These are phyloP conservation scores for Podarcis raffonei DNA, from an alignment of 2,113 vertebrate species.

Conservation along the genomic window DNA sequence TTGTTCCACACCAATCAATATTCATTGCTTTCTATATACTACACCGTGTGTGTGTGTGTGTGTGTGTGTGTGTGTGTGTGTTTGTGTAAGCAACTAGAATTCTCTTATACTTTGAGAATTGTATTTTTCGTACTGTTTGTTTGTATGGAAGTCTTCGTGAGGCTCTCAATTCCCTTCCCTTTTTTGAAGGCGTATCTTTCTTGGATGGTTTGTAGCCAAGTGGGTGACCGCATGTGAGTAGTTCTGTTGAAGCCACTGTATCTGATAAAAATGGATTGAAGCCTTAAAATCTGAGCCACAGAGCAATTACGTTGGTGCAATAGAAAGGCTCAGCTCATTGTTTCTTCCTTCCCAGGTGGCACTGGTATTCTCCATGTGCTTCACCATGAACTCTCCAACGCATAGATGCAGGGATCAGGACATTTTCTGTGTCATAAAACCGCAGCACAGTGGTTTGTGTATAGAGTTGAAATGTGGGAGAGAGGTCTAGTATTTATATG, in stretches of 20 bases:
- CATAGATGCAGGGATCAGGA: not conserved
- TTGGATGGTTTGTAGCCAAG: no score
- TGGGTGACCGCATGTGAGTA: no score
- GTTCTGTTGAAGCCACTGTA: not conserved
- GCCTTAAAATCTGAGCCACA: not conserved
- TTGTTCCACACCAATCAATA: constrained; percentile 45
- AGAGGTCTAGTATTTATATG: not conserved
- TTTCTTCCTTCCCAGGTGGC: not conserved
- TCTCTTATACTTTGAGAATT: not conserved
- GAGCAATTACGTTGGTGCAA: not conserved
- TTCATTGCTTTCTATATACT: not conserved
- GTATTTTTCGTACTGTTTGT: not conserved
- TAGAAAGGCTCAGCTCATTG: not conserved
- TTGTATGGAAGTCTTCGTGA: not conserved
- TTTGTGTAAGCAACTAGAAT: not conserved
- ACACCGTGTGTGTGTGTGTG: constrained; percentile 29
- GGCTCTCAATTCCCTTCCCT: constrained; percentile 11
- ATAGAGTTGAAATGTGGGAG: not conserved
- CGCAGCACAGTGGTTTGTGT: not conserved
- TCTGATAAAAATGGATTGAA: not conserved
- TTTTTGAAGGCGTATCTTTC: not conserved
- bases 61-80: not conserved
- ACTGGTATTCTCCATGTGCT: not conserved
- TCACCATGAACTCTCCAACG: not conserved
- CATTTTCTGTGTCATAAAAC: not conserved